Percentiles rank a stretch among this genome's conserved stretches.
These are phyloP conservation scores for Corvus moneduloides DNA, from an alignment of 2,113 vertebrate genomes.

Conservation along the genomic window DNA sequence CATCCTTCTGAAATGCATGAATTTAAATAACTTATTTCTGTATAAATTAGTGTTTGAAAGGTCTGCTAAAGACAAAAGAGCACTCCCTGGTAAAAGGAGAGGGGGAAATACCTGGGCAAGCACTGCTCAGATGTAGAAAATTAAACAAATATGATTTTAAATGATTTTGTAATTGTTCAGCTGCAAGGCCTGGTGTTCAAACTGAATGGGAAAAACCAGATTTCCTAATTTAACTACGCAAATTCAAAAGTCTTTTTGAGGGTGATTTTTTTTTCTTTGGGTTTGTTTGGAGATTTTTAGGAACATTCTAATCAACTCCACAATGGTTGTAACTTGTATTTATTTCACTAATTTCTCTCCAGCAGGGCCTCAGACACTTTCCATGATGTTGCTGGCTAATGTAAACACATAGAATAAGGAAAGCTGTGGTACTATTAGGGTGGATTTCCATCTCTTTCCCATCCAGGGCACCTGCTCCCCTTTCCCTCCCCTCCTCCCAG, in stretches of 20 bases:
- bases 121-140: conserved; percentile 14
- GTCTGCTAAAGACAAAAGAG: neutral
- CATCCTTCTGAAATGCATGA: neutral
- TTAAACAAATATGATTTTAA: conserved; percentile 5
- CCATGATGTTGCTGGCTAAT: neutral
- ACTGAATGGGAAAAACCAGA: neutral
- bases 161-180: neutral
- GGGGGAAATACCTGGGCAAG: neutral
- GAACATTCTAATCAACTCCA: neutral
- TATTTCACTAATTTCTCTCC: neutral
- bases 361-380: neutral
- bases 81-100: neutral
- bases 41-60: neutral
- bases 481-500: conserved; percentile 22
- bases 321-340: neutral
- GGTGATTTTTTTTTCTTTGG: neutral
- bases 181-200: neutral
- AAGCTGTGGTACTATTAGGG: neutral
- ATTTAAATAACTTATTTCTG: conserved; percentile 2
- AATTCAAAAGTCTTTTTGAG: neutral
- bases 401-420: neutral
- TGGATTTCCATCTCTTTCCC: conserved; percentile 60
- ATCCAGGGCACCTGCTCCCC: conserved; percentile 68
- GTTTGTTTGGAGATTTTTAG: neutral
- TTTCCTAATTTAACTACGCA: neutral